Base-by-base conservation (phyloP, 2,113 vertebrate genomes). In the Phalacrocorax carbo region DNA sequence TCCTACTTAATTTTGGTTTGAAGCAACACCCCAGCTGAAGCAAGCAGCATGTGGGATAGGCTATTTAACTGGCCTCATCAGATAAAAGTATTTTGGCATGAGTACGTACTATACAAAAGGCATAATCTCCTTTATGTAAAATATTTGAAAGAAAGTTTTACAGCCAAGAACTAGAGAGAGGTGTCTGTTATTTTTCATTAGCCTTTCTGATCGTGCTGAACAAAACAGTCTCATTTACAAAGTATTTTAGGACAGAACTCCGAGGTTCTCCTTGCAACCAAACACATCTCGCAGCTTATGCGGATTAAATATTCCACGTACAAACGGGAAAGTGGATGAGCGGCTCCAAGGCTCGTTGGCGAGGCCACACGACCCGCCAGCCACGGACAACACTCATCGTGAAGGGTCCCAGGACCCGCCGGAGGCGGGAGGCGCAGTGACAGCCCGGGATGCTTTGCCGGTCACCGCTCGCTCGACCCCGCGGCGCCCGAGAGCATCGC, bases 301-400 rank as follows among this genome's bases (percentile, higher is more conserved):
- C 7, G 5, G 32, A 48, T 12, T 57, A 46, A 60, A 51, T 26
- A 8, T 4, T 60, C 42, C 18, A 7, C 1, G 10, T 1, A 19
- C 18, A 46, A 46, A 54, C 1, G 4, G 51, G 22, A 20, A 36
- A 40, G 60, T 0, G 27, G 46, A 12, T 0, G 13, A 23, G 68
- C 1, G 9, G 38, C 52, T 32, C 60, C 76, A 11, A 9, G 51
- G 66, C 64, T 44, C 3, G 1, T 2, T 5, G 34, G 27, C 10
- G 1, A 76, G 62, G 54, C 22, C 20, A 4, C 3, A 23, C 0
- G 0, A 46, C 57, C 48, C 1, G 0, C 0, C 15, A 36, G 57
- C 52, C 85, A 13, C 0, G 0, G 58, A 17, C 1, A 7, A 30
- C 0, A 3, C 36, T 29, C 73, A 7, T 2, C 0, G 2, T 4